Base-by-base conservation (phyloP, 2,113 vertebrate species). In the Rhadina sibilatrix region DNA sequence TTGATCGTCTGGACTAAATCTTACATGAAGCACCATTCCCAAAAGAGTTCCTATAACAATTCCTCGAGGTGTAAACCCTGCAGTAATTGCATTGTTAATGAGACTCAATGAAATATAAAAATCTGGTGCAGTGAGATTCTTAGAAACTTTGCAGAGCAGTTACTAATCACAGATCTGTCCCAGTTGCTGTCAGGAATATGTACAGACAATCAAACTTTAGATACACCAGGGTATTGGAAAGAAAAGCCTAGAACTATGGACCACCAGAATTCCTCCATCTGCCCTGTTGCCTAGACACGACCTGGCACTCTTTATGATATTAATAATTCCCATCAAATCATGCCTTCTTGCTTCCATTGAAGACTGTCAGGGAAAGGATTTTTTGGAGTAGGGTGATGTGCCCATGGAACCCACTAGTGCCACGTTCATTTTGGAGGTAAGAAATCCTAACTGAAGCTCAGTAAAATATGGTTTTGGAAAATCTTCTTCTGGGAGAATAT, bases 51-150 rank as follows among this genome's bases (percentile, higher is more conserved):
- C 98, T 60, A 99, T 96, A 66, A 99, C 79, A 47, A 57, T 90
- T 90, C 99, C 99, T 94, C 17, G 94, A 72, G 98, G 98, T 76
- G 89, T 71, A 87, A 94, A 59, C 30, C 98, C 99, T 99, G 95
- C 30, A 93, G 17, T 5, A 82, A 97, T 87, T 87, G 68, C 28
- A 38, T 46, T 33, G 42, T 38, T 63, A 30, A 22, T 44, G 57
- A 76, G 21, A 83, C 4, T 59, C 31, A 80, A 37, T 27, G 40
- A 94, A 81, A 85, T 37, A 83, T 3, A 84, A 81, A 88, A 57
- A 20, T 57, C 17, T 31, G 18, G 9, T 69, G 31, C 54, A 86
- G 10, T 64, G 12, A 63, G 35, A 64, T 54, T 60, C 25, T 65
- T 66, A 69, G 10, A 94, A 95, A 77, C 6, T 61, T 53, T 57